These are phyloP conservation scores for Drosophila barbarae DNA, from an alignment of 2,888 invertebrate species.

Conservation along the genomic window DNA sequence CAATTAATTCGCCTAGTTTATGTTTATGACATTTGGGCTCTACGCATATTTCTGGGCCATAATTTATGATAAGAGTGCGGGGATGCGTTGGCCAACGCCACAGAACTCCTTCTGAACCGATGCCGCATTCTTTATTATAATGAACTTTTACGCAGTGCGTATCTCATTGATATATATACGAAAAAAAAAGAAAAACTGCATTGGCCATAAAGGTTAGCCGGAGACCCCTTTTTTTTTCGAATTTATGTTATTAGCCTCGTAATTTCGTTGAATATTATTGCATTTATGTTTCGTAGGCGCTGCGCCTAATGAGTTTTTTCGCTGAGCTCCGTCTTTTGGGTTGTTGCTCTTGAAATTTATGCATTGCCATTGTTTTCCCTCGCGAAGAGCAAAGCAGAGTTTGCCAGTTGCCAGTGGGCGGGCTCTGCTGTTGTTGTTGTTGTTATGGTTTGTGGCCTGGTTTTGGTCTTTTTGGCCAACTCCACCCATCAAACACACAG, in stretches of 20 bases:
- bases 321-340: slow-evolving; percentile 30
- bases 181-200: slow-evolving; percentile 47
- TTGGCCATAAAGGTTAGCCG: slow-evolving; percentile 42
- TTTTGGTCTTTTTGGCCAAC: slow-evolving; percentile 33
- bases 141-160: slow-evolving; percentile 66
- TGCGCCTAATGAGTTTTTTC: slow-evolving; percentile 71
- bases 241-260: slow-evolving; percentile 71
- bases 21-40: slow-evolving; percentile 54
- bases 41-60: slow-evolving; percentile 63
- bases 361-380: slow-evolving; percentile 65
- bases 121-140: slow-evolving; percentile 50
- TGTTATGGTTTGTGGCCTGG: slow-evolving; percentile 40
- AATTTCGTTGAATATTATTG: slow-evolving; percentile 66
- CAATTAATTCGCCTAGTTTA: slow-evolving; percentile 72
- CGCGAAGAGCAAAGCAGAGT: slow-evolving; percentile 2
- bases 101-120: slow-evolving; percentile 12
- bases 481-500: slow-evolving; percentile 4
- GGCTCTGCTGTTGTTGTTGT: slow-evolving; percentile 19
- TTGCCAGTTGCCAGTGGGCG: slow-evolving; percentile 17
- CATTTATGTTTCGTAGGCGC: slow-evolving; percentile 68
- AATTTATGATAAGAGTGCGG: slow-evolving; percentile 60
- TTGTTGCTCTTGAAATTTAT: slow-evolving; percentile 58
- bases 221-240: slow-evolving; percentile 29
- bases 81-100: slow-evolving; percentile 18
- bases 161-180: slow-evolving; percentile 49